Evolutionary conservation across 2,113 vertebrate genomes (phyloP), one percentile per base, ranked within the genome.

Genomic region (Corvus cornix): DNA sequence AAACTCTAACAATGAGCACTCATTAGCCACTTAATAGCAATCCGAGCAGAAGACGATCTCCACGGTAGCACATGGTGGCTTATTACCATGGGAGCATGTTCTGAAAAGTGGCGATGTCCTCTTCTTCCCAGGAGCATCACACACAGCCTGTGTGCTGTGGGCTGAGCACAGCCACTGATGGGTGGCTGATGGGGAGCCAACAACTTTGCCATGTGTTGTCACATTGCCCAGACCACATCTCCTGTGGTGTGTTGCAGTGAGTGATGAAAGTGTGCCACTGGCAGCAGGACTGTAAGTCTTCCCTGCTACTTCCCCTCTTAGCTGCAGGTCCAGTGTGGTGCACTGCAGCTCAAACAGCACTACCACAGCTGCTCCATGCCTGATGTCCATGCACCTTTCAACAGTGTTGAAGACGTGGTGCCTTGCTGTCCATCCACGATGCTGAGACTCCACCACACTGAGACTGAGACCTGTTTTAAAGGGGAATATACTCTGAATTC

Each of bases 41-140:
- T 27, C 28, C 4, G 6, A 62, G 37, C 37, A 52, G 53, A 64
- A 28, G 30, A 30, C 2, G 1, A 35, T 30, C 28, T 66, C 37
- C 1, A 6, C 1, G 0, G 24, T 24, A 76, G 26, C 16, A 20
- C 17, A 13, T 2, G 8, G 19, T 51, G 11, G 8, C 28, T 63
- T 63, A 35, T 67, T 62, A 23, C 28, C 7, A 49, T 3, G 3
- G 21, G 8, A 35, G 2, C 9, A 17, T 15, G 14, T 28, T 58
- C 16, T 43, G 52, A 62, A 28, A 51, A 67, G 44, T 69, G 20
- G 31, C 6, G 16, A 37, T 8, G 5, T n/a, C 31, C 5, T 6
- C 26, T 26, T 49, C 41, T 51, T 52, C 24, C 56, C 33, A 48
- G 58, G 12, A 37, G 6, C 1, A 5, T 7, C 6, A 30, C 10